A percentile compares a stretch with the other conserved stretches of the same genome.
These are phyloP conservation scores for Metaphire vulgaris DNA, from an alignment of 1,140 invertebrate species.

Conservation along the genomic window DNA sequence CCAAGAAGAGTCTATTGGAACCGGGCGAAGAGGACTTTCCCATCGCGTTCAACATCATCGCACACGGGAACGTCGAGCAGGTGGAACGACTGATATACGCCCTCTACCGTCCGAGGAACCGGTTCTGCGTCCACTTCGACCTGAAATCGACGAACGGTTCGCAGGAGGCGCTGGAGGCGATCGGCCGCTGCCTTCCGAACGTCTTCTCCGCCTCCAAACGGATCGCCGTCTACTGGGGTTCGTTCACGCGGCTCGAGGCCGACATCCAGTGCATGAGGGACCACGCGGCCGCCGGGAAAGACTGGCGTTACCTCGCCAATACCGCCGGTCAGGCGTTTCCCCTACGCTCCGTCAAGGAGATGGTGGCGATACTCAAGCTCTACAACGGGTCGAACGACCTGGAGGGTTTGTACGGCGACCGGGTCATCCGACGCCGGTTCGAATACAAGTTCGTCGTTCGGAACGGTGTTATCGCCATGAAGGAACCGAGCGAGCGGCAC, in stretches of 20 bases:
- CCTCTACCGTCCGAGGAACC: constrained; percentile 45
- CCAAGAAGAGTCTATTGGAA: background rate
- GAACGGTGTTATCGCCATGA: constrained; percentile 21
- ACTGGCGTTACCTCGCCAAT: constrained; percentile 41
- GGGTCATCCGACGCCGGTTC: constrained; percentile 21
- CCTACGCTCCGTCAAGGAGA: constrained; percentile 36
- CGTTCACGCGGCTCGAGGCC: constrained; percentile 31
- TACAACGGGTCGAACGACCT: constrained; percentile 40
- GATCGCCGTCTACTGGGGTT: constrained; percentile 30
- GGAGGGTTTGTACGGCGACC: constrained; percentile 20
- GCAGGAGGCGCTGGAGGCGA: constrained; percentile 31
- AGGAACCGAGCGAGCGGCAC: constrained; percentile 5
- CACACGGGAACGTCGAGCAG: constrained; percentile 42
- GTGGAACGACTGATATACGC: constrained; percentile 39
- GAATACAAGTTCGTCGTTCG: constrained; percentile 14
- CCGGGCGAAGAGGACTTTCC: constrained; percentile 31
- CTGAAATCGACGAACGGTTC: constrained; percentile 31
- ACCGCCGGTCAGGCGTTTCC: constrained; percentile 37
- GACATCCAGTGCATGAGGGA: constrained; percentile 34
- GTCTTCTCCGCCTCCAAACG: constrained; percentile 36
- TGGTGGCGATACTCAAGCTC: constrained; percentile 37
- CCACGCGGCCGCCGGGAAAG: constrained; percentile 23
- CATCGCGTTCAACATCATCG: constrained; percentile 43
- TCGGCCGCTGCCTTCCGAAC: constrained; percentile 42
- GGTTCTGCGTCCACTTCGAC: constrained; percentile 47